Evolutionary conservation across 2,797 vertebrate species (phyloP), one percentile per base, ranked within the genome.

Genomic region (Acipenser ruthenus): DNA sequence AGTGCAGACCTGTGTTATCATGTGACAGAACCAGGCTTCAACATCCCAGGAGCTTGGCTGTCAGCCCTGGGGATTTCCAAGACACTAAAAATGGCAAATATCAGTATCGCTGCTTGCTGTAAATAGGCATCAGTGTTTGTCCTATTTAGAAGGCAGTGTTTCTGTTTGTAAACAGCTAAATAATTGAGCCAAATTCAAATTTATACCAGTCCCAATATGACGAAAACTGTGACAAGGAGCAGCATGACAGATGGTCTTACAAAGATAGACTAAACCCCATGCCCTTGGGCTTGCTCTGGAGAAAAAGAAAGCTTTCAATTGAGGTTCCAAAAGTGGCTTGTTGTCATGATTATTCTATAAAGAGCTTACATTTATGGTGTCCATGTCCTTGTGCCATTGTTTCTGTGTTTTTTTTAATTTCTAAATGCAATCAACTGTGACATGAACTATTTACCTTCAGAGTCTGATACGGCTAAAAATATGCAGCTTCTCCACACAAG

Each of bases 241-340:
- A 85, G 86, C 85, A 81, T 80, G 85, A 89, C 96, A 98, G 94
- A 96, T 98, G 95, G 94, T 93, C 88, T 89, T 84, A 92, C 86
- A 91, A 92, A 94, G 94, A 96, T 96, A 95, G 91, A 91, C 91
- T 87, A 87, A 88, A 90, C 85, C 87, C 88, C 5, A 0, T 89
- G 88, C 88, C 87, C 88, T 82, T 86, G 88, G 88, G 88, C 87
- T 85, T 84, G 87, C 83, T 89, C 85, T 84, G 37, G 83, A 86
- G 84, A 82, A 83, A 86, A 84, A 37, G 5, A 37, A 89, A 86
- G 84, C 85, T 91, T 89, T 87, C 88, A 83, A 93, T 95, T 93
- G 92, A 93, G 92, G 86, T 88, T 87, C 84, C 72, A 89, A 84
- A 83, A 93, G 87, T 90, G 91, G 89, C 85, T 90, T 88, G 90